Evolutionary conservation across 2,113 vertebrate species (phyloP).

Genomic region (Tenebrosternarchus preto): DNA sequence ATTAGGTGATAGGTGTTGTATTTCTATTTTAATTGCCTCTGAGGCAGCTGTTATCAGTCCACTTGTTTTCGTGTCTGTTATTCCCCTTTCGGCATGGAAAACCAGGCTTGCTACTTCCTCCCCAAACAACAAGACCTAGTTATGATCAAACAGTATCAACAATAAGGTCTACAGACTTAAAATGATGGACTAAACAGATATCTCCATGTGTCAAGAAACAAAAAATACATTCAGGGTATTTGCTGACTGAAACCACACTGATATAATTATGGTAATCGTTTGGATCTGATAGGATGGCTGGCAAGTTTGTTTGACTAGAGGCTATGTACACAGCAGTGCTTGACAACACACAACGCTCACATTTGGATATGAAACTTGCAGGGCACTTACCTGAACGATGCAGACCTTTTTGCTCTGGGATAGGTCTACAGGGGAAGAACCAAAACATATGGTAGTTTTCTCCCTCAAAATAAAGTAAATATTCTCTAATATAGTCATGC

Average conservation of each 20-base stretch:
- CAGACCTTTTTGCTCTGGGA: conserved; percentile 68
- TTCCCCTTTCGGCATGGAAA: conserved; percentile 14
- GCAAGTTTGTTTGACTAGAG: conserved; percentile 33
- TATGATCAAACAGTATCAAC: neutral
- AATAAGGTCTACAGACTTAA: neutral
- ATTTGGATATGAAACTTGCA: neutral
- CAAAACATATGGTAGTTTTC: conserved; percentile 27
- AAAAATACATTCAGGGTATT: conserved; percentile 7
- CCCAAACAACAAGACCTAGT: neutral
- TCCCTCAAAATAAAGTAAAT: neutral
- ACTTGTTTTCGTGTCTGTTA: conserved; percentile 9
- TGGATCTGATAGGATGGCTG: conserved; percentile 23
- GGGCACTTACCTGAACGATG: conserved; percentile 73
- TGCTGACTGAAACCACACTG: conserved; percentile 25
- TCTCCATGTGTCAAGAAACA: conserved; percentile 4
- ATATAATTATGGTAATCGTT: conserved; percentile 42
- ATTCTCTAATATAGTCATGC: conserved; percentile 13
- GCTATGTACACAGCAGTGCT: conserved; percentile 54
- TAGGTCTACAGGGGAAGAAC: conserved; percentile 60
- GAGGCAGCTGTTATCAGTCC: neutral
- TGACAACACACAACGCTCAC: conserved; percentile 40
- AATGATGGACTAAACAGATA: neutral
- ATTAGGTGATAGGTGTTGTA: neutral
- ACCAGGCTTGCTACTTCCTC: neutral
- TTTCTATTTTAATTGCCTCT: neutral